phyloP scores from a whole-genome alignment of 2,113 vertebrate genomes.

The Xiphophorus couchianus region DNA sequence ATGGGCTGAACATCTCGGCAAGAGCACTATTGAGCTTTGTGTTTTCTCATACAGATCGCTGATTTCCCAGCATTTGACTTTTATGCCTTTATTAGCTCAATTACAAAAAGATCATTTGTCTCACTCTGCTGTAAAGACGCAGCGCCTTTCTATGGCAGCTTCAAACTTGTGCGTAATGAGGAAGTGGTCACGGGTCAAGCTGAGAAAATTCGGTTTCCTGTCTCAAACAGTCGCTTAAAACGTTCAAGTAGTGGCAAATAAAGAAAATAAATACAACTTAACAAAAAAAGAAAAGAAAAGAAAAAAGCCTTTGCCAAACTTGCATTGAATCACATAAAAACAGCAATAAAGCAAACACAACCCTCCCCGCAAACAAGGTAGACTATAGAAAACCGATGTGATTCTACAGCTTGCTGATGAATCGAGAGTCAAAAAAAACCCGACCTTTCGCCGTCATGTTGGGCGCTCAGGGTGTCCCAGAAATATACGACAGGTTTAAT shows the following conservation, averaged over 20 bases:
- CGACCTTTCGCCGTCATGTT: slow-evolving; percentile 54
- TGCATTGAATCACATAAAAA: slow-evolving; percentile 22
- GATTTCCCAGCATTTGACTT: slow-evolving; percentile 42
- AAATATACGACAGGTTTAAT: slow-evolving; percentile 5
- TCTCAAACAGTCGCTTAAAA: slow-evolving; percentile 65
- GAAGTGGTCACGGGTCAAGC: slow-evolving; percentile 72
- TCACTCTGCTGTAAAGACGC: slow-evolving; percentile 19
- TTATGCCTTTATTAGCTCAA: slow-evolving; percentile 24
- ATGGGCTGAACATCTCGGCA: slow-evolving; percentile 2
- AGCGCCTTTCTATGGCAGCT: slow-evolving; percentile 35
- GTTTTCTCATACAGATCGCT: slow-evolving; percentile 3
- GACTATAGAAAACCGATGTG: slow-evolving; percentile 1
- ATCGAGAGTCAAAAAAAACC: slow-evolving; percentile 18
- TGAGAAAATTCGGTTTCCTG: slow-evolving; percentile 75
- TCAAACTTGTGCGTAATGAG: slow-evolving; percentile 61
- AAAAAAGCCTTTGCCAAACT: slow-evolving; percentile 5
- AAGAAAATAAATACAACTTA: slow-evolving; percentile 36
- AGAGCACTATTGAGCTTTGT: background rate
- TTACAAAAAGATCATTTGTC: slow-evolving; percentile 9
- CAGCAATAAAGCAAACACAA: slow-evolving; percentile 7
- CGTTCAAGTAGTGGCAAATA: slow-evolving; percentile 34
- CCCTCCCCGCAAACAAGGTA: background rate
- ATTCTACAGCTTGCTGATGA: background rate
- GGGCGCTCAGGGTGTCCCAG: slow-evolving; percentile 35
- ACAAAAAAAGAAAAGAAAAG: background rate